Percentiles rank a stretch among this genome's conserved stretches.
Evolutionary conservation across 1,140 invertebrate genomes (phyloP).

Genomic region (Aphelinus certus): DNA sequence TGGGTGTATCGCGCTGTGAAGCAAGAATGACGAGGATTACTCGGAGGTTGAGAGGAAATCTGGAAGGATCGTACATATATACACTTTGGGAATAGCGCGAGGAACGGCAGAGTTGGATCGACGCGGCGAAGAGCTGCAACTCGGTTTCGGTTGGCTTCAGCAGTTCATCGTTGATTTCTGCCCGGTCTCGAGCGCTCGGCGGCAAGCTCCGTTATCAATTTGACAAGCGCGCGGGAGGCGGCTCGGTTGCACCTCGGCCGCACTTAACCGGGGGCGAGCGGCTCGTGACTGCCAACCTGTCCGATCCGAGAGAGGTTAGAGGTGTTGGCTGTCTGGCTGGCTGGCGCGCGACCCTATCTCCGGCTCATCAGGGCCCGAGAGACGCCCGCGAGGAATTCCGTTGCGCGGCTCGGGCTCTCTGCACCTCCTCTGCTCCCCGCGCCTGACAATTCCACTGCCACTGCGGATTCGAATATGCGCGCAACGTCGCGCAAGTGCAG

Average conservation of each 20-base stretch:
- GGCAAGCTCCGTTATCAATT: neutral
- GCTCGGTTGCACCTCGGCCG: slow-evolving; percentile 32
- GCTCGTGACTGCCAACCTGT: slow-evolving; percentile 61
- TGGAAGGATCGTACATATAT: no score
- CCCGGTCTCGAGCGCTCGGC: neutral
- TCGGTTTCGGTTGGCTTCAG: no score
- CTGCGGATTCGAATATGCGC: no score
- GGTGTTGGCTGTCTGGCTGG: slow-evolving; percentile 42
- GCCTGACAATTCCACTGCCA: no score
- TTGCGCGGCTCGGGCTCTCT: slow-evolving; percentile 49
- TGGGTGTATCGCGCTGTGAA: no score
- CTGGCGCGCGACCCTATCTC: slow-evolving; percentile 52
- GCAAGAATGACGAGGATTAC: no score
- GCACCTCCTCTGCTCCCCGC: no score
- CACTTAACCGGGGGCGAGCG: neutral
- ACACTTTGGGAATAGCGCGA: no score
- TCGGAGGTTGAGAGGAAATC: no score
- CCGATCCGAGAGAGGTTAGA: slow-evolving; percentile 54
- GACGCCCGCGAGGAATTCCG: slow-evolving; percentile 45
- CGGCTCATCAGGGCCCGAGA: slow-evolving; percentile 53
- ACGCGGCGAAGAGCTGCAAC: no score
- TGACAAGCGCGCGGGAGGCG: neutral
- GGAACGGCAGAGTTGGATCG: no score
- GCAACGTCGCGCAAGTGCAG: no score
- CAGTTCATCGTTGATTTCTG: neutral